A percentile compares a stretch with the other conserved stretches of the same genome.
Evolutionary conservation across 2,888 invertebrate species (phyloP).

Genomic region (Eupeodes luniger): DNA sequence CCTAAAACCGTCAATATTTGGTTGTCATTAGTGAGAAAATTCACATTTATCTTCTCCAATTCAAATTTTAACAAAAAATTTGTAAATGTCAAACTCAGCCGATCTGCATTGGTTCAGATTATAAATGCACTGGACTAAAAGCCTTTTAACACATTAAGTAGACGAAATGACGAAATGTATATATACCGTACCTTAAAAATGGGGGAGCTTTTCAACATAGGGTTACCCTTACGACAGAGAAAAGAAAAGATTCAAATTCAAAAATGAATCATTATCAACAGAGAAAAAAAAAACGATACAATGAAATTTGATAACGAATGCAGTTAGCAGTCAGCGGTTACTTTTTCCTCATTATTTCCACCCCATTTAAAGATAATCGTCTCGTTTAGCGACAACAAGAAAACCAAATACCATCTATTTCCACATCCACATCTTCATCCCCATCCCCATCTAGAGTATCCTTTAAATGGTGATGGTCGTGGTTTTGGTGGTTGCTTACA

Average conservation of each 20-base stretch:
- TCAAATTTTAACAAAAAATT: too few relatives aligned
- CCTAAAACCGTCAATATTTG: too few relatives aligned
- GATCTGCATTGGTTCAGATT: too few relatives aligned
- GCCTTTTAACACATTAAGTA: too few relatives aligned
- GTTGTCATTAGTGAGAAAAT: too few relatives aligned
- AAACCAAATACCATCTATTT: slow-evolving; percentile 47
- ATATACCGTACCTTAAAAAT: too few relatives aligned
- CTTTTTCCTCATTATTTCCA: slow-evolving; percentile 70
- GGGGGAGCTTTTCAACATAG: too few relatives aligned
- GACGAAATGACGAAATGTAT: too few relatives aligned
- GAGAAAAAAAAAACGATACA: slow-evolving; percentile 18
- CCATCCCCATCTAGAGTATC: too few relatives aligned
- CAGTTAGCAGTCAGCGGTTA: slow-evolving; percentile 64
- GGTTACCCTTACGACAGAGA: background rate
- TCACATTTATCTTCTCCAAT: too few relatives aligned
- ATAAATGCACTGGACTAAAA: too few relatives aligned
- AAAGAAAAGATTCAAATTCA: slow-evolving; percentile 22
- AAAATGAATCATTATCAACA: slow-evolving; percentile 57
- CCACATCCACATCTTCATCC: background rate
- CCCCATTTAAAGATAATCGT: slow-evolving; percentile 71
- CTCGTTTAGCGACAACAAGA: slow-evolving; percentile 55
- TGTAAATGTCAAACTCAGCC: too few relatives aligned
- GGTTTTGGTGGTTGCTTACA: background rate
- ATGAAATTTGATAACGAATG: slow-evolving; percentile 66
- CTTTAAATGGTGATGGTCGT: background rate